These are phyloP conservation scores for Rhinolophus sinicus DNA, from an alignment of 2,113 vertebrate species.

Conservation along the genomic window DNA sequence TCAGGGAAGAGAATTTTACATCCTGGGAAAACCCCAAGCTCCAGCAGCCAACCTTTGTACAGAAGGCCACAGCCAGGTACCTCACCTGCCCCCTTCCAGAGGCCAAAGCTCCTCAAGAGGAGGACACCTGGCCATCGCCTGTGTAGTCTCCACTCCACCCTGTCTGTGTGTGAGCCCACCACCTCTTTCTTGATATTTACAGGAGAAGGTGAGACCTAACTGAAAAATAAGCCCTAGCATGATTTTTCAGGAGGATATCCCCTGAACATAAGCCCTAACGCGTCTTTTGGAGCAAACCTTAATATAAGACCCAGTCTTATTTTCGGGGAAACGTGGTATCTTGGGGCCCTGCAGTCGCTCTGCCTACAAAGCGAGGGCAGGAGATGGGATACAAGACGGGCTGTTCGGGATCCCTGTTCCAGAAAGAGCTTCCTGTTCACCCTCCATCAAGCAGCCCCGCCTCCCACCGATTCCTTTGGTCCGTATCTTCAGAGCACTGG, in stretches of 20 bases:
- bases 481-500: background rate
- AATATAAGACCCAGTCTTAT: too few relatives aligned
- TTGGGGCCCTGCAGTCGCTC: background rate
- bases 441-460: background rate
- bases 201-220: background rate
- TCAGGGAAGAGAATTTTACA: background rate
- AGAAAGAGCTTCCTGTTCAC: background rate
- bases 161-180: background rate
- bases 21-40: background rate
- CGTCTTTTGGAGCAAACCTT: too few relatives aligned
- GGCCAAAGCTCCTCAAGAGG: background rate
- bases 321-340: too few relatives aligned
- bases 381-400: background rate
- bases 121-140: background rate
- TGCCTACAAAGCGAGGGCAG: too few relatives aligned
- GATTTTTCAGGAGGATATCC: too few relatives aligned
- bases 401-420: background rate
- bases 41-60: background rate
- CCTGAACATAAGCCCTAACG: too few relatives aligned
- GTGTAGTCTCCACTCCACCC: background rate
- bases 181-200: background rate
- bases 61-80: background rate
- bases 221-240: too few relatives aligned
- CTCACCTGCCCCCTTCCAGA: background rate
- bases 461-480: background rate